A percentile compares a stretch with the other conserved stretches of the same genome.
Conservation (phyloP, 2,797 vertebrate genomes). For the Poecilia velifera region DNA sequence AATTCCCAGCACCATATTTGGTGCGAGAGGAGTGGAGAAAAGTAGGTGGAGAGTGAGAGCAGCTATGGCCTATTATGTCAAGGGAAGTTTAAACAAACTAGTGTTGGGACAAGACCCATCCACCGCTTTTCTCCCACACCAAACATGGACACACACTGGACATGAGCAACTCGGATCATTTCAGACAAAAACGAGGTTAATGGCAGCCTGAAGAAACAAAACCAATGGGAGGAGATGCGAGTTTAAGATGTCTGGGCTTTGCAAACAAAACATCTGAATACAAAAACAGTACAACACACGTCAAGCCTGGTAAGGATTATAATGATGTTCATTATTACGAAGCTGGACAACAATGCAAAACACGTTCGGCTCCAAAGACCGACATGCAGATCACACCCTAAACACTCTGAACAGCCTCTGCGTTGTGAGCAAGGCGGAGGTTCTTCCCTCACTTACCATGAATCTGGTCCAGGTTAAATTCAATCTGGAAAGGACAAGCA, state of each 20-base stretch:
- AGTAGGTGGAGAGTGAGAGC: slow-evolving; percentile 70
- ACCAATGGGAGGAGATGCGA: slow-evolving; percentile 20
- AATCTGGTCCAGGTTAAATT: slow-evolving; percentile 91
- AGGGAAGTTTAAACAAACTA: slow-evolving; percentile 76
- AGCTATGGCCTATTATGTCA: slow-evolving; percentile 74
- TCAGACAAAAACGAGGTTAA: slow-evolving; percentile 66
- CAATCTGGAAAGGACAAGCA: slow-evolving; percentile 86
- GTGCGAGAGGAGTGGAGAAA: slow-evolving; percentile 79
- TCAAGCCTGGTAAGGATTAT: slow-evolving; percentile 32
- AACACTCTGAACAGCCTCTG: slow-evolving; percentile 47
- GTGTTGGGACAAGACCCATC: slow-evolving; percentile 56
- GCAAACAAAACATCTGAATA: slow-evolving; percentile 12
- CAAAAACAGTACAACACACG: slow-evolving; percentile 52
- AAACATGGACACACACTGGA: slow-evolving; percentile 75
- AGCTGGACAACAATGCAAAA: slow-evolving; percentile 43
- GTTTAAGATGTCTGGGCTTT: slow-evolving; percentile 19
- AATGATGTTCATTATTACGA: slow-evolving; percentile 32
- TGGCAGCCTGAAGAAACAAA: slow-evolving; percentile 45
- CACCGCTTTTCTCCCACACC: slow-evolving; percentile 57
- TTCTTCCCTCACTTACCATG: slow-evolving; percentile 85
- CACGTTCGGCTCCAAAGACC: slow-evolving; percentile 28
- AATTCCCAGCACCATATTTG: slow-evolving; percentile 86
- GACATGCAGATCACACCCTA: slow-evolving; percentile 73
- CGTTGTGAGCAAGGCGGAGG: slow-evolving; percentile 17
- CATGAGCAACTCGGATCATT: slow-evolving; percentile 55